These are phyloP conservation scores for Piezodorus guildinii DNA, from an alignment of 1,140 invertebrate species.

Conservation along the genomic window DNA sequence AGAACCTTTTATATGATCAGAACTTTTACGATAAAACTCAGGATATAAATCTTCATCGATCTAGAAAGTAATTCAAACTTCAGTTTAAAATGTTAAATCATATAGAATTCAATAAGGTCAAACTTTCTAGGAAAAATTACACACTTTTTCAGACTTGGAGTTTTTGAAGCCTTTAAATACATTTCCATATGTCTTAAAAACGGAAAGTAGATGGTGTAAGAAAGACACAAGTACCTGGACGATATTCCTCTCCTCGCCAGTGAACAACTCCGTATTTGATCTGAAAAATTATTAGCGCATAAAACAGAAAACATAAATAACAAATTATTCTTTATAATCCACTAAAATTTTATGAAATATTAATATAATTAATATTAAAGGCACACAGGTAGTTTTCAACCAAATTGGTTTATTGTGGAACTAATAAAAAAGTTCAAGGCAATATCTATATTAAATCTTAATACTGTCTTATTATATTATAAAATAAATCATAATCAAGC, in stretches of 20 bases:
- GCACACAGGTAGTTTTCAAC: no score
- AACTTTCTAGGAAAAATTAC: background rate
- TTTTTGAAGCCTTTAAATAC: conserved; percentile 24
- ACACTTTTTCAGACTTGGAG: conserved; percentile 7
- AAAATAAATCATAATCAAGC: no score
- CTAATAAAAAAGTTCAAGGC: no score
- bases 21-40: conserved; percentile 62
- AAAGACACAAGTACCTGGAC: conserved; percentile 59
- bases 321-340: no score
- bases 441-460: no score
- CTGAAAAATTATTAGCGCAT: conserved; percentile 18
- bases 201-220: conserved; percentile 52
- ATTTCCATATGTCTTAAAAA: conserved; percentile 40
- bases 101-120: background rate
- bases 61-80: conserved; percentile 27
- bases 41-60: conserved; percentile 62
- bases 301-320: no score
- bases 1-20: conserved; percentile 57
- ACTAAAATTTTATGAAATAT: no score
- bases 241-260: conserved; percentile 47
- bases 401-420: no score
- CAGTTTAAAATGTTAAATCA: no score
- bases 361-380: no score
- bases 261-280: conserved; percentile 31
- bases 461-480: no score